Base-by-base conservation (phyloP, 2,888 invertebrate genomes). In the Cecidostiba fungosa region DNA sequence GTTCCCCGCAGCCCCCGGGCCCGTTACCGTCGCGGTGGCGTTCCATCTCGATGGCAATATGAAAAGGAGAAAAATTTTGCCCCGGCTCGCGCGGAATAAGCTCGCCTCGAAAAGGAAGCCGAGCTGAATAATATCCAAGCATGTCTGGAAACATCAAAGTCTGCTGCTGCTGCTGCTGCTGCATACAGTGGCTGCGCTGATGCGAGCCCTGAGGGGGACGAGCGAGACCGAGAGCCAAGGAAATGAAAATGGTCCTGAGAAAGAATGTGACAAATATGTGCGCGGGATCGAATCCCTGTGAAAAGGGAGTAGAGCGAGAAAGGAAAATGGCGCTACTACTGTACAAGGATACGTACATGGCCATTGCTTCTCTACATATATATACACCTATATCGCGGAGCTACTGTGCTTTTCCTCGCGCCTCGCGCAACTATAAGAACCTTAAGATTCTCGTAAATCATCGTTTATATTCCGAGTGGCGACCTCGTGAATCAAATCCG, bases 261-360 rank as follows among this genome's bases (percentile, higher is more conserved):
- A 59, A 59, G 54, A 59, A 59, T 59, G 54, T 59, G 54, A 59
- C 54, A 59, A 59, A 59, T 59, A 59, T 59, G 54, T n/a, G n/a
- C n/a, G n/a, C n/a, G 54, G 54, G 54, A 59, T 59, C 54, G 54
- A 59, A 59, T 59, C n/a, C 54, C n/a, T 23, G n/a, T 59, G 54
- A 23, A 59, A 59, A 54, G 54, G 5, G 54, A 54, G n/a, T n/a
- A 5, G 54, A 54, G 54, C 54, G 54, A 19, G 54, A 5, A n/a
- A 54, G 54, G 54, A 19, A 54, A 54, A 19, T 54, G n/a, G n/a
- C 54, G 5, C 54, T 3, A 3, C 54, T 19, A 1, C 19, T 47
- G 16, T 16, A 50, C 3, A 50, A 16, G 47, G 47, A 47, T 47
- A 5, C 5, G 47, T 47, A 47, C 1, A 47, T 1, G 50, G 50